Base-by-base conservation (phyloP, 2,113 vertebrate species). In the Amblyornis subalaris region DNA sequence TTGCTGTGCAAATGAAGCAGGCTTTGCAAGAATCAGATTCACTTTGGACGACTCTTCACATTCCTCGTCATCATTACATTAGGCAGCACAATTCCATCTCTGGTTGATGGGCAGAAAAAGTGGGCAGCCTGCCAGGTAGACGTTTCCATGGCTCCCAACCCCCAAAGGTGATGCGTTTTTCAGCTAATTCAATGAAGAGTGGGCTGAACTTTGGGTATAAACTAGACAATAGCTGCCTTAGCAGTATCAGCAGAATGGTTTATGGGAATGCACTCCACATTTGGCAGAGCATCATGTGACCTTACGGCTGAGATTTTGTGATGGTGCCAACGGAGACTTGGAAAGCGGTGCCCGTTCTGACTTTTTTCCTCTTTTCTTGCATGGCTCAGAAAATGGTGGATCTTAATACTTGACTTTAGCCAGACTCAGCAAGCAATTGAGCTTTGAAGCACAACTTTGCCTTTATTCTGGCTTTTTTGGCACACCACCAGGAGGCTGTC, bases 141-240 rank as follows among this genome's bases (percentile, higher is more conserved):
- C 97, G 98, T 99, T 99, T 98, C 98, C 98, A 99, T 99, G 99
- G 98, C 98, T 98, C 98, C 98, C 98, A 98, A 98, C 98, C 97
- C 98, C 97, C 97, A 98, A 99, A 99, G 98, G 98, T 99, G 98
- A 98, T 98, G 98, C 97, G 98, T 98, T 98, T 98, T 98, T 98
- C 97, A 98, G 98, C 97, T 98, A 98, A 98, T 98, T 98, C 97
- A 98, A 97, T 98, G 97, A 98, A 98, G 96, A 98, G 98, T 98
- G 98, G 98, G 97, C 98, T 98, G 97, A 98, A 98, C 98, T 98
- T 98, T 98, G 98, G 96, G 98, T 99, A 98, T 98, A 98, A 98
- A 98, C 98, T 97, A 99, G 98, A 99, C 98, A 99, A 99, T 99
- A 99, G 99, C 98, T 98, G 98, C 98, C 99, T 99, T 99, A 97